These are phyloP conservation scores for Tetrapedia diversipes DNA, from an alignment of 2,888 invertebrate genomes.

Conservation along the genomic window DNA sequence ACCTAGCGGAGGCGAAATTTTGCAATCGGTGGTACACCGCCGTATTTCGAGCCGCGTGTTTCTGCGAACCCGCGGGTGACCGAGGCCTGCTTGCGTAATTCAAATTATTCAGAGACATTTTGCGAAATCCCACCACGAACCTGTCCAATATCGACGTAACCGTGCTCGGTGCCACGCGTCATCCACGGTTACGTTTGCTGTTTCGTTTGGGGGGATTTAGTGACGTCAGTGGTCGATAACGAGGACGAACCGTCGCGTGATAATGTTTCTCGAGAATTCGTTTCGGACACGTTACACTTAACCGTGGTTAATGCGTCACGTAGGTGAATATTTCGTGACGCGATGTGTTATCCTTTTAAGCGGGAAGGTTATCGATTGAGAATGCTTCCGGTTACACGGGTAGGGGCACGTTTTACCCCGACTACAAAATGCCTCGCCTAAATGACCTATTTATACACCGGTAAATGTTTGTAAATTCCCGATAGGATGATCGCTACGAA, in stretches of 20 bases:
- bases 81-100: constrained; percentile 40
- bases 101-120: constrained; percentile 29
- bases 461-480: too few species aligned
- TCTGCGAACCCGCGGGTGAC: not conserved
- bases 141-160: constrained; percentile 3
- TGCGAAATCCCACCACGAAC: constrained; percentile 14
- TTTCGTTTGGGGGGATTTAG: constrained; percentile 13
- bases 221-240: constrained; percentile 35
- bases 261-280: not conserved
- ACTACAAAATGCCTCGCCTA: too few species aligned
- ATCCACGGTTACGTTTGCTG: not conserved
- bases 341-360: too few species aligned
- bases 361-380: too few species aligned
- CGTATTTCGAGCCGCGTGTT: not conserved
- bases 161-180: not conserved
- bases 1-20: not conserved
- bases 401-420: too few species aligned
- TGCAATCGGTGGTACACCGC: constrained; percentile 1
- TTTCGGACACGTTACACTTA: not conserved
- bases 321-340: not conserved
- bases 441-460: too few species aligned
- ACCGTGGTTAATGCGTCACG: not conserved
- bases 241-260: constrained; percentile 9
- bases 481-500: too few species aligned
- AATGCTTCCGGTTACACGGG: too few species aligned